Percentiles rank a stretch among this genome's conserved stretches.
phyloP scores from a whole-genome alignment of 2,113 vertebrate species.

The Cyanoramphus novaezelandiae region DNA sequence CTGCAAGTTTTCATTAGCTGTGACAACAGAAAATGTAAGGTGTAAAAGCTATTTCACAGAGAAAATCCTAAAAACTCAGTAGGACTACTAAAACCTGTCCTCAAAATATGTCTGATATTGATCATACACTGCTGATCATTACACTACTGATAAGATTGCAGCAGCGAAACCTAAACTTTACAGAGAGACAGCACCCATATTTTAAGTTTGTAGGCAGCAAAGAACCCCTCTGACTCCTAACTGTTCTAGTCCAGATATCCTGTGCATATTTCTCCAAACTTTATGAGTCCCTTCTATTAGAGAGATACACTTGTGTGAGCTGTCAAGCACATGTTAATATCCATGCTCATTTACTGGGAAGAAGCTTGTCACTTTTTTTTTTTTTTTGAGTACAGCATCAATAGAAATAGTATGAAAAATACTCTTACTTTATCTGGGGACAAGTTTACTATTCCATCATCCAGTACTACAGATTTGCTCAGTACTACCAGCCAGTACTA shows the following conservation, averaged over 20 bases:
- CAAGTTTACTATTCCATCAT: not conserved
- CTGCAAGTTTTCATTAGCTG: not conserved
- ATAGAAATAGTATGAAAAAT: not conserved
- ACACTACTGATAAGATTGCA: not conserved
- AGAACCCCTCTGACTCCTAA: not conserved
- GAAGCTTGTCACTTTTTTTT: not conserved
- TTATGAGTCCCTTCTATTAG: not conserved
- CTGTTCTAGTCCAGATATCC: not conserved
- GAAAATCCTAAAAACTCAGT: not conserved
- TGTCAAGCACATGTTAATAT: not conserved
- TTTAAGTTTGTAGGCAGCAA: not conserved
- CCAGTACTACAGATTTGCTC: not conserved
- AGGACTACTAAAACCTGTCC: not conserved
- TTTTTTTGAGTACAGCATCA: not conserved
- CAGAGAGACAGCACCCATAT: not conserved
- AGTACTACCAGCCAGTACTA: not conserved
- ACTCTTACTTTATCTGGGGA: not conserved
- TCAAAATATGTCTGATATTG: not conserved
- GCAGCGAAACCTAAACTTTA: not conserved
- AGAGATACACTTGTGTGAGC: not conserved
- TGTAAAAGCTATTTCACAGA: not conserved
- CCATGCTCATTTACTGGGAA: not conserved
- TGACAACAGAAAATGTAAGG: not conserved
- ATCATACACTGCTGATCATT: not conserved
- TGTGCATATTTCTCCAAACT: not conserved